A percentile compares a stretch with the other conserved stretches of the same genome.
phyloP scores from a whole-genome alignment of 2,888 invertebrate genomes.

The Euphydryas editha region DNA sequence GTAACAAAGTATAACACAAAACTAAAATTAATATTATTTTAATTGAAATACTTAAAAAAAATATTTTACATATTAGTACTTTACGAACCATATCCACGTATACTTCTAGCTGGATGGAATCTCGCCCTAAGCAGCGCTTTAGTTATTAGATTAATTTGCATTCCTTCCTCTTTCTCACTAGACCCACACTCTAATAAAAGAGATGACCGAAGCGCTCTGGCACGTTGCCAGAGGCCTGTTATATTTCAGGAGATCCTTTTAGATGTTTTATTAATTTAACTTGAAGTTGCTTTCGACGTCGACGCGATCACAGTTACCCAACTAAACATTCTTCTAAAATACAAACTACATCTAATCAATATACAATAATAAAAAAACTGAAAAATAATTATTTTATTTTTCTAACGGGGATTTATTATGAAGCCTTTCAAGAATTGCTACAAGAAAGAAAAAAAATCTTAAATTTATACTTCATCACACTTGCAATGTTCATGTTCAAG shows the following conservation, averaged over 20 bases:
- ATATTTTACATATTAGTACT: no score
- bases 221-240: slow-evolving; percentile 59
- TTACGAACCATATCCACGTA: not conserved
- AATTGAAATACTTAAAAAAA: no score
- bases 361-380: no score
- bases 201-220: slow-evolving; percentile 67
- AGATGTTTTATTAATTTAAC: slow-evolving; percentile 79
- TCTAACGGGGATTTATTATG: no score
- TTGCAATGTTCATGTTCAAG: no score
- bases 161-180: slow-evolving; percentile 46
- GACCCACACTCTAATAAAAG: slow-evolving; percentile 43
- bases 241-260: slow-evolving; percentile 79
- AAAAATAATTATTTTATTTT: no score
- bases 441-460: no score
- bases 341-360: not conserved
- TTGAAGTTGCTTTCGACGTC: slow-evolving; percentile 64
- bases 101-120: slow-evolving; percentile 7
- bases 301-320: slow-evolving; percentile 2
- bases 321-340: not conserved
- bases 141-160: slow-evolving; percentile 45
- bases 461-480: no score
- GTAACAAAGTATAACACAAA: no score
- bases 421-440: no score
- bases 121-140: slow-evolving; percentile 7
- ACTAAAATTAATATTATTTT: no score